phyloP scores from a whole-genome alignment of 2,888 invertebrate species.

The Pseudococcus longispinus region DNA sequence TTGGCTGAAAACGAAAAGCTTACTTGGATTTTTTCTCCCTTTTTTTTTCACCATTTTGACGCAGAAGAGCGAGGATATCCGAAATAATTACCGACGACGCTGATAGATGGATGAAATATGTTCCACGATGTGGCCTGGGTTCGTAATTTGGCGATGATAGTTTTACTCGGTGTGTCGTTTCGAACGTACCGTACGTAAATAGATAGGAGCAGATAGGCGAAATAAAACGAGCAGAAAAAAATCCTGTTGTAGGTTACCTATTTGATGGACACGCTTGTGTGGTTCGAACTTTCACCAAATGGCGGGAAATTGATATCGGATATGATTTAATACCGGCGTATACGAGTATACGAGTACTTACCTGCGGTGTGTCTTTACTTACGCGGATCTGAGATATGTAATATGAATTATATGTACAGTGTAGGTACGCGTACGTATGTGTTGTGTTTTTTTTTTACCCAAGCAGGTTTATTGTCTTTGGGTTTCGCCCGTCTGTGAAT shows the following conservation, averaged over 20 bases:
- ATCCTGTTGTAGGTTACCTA: background rate
- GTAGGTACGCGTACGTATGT: background rate
- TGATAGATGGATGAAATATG: background rate
- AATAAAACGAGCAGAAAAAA: background rate
- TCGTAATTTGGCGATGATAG: background rate
- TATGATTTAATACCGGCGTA: constrained; percentile 6
- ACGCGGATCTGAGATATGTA: background rate
- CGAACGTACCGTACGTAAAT: background rate
- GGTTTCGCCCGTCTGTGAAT: background rate
- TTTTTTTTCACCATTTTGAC: background rate
- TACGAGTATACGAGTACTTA: background rate
- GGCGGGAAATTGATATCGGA: constrained; percentile 27
- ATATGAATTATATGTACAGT: background rate
- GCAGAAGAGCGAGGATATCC: background rate
- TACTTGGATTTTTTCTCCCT: background rate
- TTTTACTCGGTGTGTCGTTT: background rate
- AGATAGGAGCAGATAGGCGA: background rate
- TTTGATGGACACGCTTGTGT: background rate
- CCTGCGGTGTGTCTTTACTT: background rate
- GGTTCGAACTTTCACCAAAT: constrained; percentile 29
- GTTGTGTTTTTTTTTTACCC: background rate
- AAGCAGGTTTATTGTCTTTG: background rate
- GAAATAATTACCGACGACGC: background rate
- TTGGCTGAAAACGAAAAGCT: background rate
- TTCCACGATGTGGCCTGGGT: background rate